Evolutionary conservation across 1,140 invertebrate species (phyloP), one percentile per base, ranked within the genome.

Genomic region (Gonioctena quinquepunctata): DNA sequence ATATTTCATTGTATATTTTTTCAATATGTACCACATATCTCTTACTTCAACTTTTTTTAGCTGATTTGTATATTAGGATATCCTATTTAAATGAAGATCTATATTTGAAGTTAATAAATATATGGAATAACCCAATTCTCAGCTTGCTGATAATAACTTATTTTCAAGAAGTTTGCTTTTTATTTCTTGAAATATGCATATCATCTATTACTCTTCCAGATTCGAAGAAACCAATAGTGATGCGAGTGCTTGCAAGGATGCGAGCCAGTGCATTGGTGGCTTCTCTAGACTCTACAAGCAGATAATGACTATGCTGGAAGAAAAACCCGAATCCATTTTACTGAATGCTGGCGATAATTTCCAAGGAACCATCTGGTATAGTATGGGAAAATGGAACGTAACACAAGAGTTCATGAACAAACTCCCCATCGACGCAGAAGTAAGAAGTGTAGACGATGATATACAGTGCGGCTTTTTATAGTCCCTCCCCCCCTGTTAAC

Each of bases 291-390:
- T 91, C 0, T 88, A 86, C 59, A 85, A 88, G 3, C 86, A 84
- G 0, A 84, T 90, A n/a, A 84, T 82, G n/a, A 76, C 86, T 23
- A 80, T 89, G 6, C 75, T 87, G 28, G 71, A 84, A 67, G 81
- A 90, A 74, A 76, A 85, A 68, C 77, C 86, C 0, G 88, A 92
- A 76, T 86, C 90, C 0, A 83, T 96, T 61, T 87, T 93, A 23
- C 83, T 96, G 4, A 94, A 94, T 81, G 94, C 89, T 0, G 94
- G 94, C 0, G 94, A 96, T 82, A 92, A 91, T 76, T 96, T 90
- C 79, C 93, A 95, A 81, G 94, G 94, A 0, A 94, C 93, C 1
- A 84, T 94, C 1, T 96, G 92, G 92, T 95, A 94, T 81, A 91
- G 90, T 68, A 79, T 93, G 8, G 87, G 90, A 69, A 86, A 89